Base-by-base conservation (phyloP, 2,797 vertebrate genomes). In the Melopsittacus undulatus region DNA sequence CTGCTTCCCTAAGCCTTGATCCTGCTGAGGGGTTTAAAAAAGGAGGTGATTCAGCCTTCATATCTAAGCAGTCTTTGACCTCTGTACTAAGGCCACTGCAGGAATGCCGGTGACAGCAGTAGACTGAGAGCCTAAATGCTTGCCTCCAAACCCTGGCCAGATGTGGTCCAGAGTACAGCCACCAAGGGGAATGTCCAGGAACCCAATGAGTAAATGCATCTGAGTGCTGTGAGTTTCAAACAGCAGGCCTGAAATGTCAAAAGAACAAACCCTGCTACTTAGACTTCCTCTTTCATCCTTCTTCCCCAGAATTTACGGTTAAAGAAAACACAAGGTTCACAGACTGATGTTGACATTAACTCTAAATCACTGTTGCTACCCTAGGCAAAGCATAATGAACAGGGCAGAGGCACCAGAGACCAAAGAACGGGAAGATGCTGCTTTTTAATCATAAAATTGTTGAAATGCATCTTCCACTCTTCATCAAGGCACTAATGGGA, bases 41-140 rank as follows among this genome's bases (percentile, higher is more conserved):
- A 92, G 91, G 66, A 94, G 95, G 73, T 62, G 92, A 94, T 95
- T 92, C 92, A 96, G 82, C 76, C 83, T 84, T 83, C 73, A 48
- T 59, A 94, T 86, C 92, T 96, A 95, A 96, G 95, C 83, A 95
- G 94, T 88, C 91, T 96, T 91, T 96, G 92, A 96, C 95, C 94
- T 92, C 85, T 61, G 89, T 69, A 83, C 87, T 94, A 90, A 94
- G 89, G 89, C 95, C 95, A 83, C 40, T 40, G 84, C 75, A 83
- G 0, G 0, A 87, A 42, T 2, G 4, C n/a, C 0, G 0, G 40
- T 81, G 73, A 72, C 84, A 75, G 87, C 73, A 77, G 82, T 1
- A 4, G 68, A 87, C 30, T 24, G 5, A 9, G 36, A 61, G 61
- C 7, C 34, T 34, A 52, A 15, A 36, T 16, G 54, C 32, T 10